These are phyloP conservation scores for Spongilla lacustris DNA, from an alignment of 37 sponge, comb jelly and placozoan genomes.

Conservation along the genomic window DNA sequence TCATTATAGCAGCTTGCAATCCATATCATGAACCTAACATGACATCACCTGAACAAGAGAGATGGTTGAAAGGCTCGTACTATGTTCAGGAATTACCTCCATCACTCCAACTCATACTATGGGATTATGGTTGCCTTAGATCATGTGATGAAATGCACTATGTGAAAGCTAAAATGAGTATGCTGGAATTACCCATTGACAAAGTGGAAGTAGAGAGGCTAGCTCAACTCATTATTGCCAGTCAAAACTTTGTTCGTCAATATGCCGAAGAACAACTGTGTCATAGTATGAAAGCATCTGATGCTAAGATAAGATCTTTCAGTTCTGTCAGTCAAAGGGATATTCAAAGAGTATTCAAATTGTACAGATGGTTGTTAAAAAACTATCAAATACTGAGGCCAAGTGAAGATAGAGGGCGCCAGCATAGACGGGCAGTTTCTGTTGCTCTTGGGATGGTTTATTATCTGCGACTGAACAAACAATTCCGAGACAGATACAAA, in stretches of 20 bases:
- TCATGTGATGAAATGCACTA: slow-evolving; percentile 83
- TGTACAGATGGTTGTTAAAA: slow-evolving; percentile 62
- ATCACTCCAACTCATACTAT: slow-evolving; percentile 74
- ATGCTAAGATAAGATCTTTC: slow-evolving; percentile 27
- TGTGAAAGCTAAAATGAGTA: slow-evolving; percentile 78
- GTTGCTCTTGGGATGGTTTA: slow-evolving; percentile 86
- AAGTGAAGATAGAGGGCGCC: neutral
- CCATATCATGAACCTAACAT: slow-evolving; percentile 87
- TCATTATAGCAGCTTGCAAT: slow-evolving; percentile 91
- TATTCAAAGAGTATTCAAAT: slow-evolving; percentile 85
- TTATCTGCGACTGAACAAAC: slow-evolving; percentile 76
- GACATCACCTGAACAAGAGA: slow-evolving; percentile 42
- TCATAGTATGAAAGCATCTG: neutral
- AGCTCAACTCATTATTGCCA: slow-evolving; percentile 59
- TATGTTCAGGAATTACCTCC: slow-evolving; percentile 85
- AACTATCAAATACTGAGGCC: slow-evolving; percentile 25
- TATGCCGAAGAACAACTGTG: slow-evolving; percentile 75
- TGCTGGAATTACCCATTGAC: slow-evolving; percentile 46
- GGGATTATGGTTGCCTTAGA: slow-evolving; percentile 90
- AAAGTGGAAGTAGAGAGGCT: slow-evolving; percentile 22
- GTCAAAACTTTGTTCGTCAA: slow-evolving; percentile 72
- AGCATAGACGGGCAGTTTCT: slow-evolving; percentile 59
- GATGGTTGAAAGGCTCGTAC: slow-evolving; percentile 82
- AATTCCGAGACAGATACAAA: slow-evolving; percentile 47
- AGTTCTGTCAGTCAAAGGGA: slow-evolving; percentile 88